These are phyloP conservation scores for Entomobrya proxima DNA, from an alignment of 2,888 invertebrate genomes.

Conservation along the genomic window DNA sequence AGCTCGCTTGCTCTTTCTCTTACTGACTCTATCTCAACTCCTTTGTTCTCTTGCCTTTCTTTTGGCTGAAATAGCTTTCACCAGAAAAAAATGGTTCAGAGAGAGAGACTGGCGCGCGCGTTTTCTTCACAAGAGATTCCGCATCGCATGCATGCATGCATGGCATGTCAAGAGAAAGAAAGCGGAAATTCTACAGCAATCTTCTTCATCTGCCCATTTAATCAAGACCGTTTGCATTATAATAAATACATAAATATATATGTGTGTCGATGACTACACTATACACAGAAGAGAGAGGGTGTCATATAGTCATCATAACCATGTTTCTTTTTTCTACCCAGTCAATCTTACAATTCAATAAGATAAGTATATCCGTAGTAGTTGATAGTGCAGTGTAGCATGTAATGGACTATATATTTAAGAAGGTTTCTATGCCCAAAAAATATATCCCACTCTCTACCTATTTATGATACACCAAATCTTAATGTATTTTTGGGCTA, in stretches of 20 bases:
- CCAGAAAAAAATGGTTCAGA: slow-evolving; percentile 43
- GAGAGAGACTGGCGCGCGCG: not conserved
- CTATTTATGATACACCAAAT: not conserved
- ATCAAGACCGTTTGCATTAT: slow-evolving; percentile 58
- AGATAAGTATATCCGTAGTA: too few relatives aligned
- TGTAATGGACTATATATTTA: too few relatives aligned
- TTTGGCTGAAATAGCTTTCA: slow-evolving; percentile 38
- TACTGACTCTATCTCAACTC: not conserved
- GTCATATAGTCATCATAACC: too few relatives aligned
- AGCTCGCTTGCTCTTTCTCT: slow-evolving; percentile 30
- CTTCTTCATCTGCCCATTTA: slow-evolving; percentile 65
- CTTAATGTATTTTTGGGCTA: slow-evolving; percentile 28
- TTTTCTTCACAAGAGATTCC: too few relatives aligned
- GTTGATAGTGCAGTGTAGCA: too few relatives aligned
- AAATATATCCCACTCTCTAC: not conserved
- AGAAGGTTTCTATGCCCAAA: too few relatives aligned
- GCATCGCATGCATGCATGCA: slow-evolving; percentile 15
- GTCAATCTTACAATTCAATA: too few relatives aligned
- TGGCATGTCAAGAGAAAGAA: slow-evolving; percentile 39
- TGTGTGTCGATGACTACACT: not conserved
- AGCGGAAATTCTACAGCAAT: slow-evolving; percentile 48
- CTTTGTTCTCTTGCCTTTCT: not conserved
- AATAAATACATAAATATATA: slow-evolving; percentile 55
- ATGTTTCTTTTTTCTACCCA: too few relatives aligned
- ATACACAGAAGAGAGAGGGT: too few relatives aligned